phyloP scores from a whole-genome alignment of 2,797 vertebrate species.

The Loriculus beryllinus region DNA sequence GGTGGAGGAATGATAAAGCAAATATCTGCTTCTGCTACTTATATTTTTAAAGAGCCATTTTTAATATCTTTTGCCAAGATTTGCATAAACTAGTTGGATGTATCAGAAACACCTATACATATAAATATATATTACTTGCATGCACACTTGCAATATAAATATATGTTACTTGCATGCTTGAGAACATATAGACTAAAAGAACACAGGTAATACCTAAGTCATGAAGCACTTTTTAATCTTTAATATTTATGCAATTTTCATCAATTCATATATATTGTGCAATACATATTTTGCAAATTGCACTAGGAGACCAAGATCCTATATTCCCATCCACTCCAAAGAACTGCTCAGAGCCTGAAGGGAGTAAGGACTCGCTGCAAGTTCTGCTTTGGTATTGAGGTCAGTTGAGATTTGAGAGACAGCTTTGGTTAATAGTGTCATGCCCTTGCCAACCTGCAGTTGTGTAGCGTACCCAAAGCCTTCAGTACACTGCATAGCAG shows the following conservation, averaged over 20 bases:
- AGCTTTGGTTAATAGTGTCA: conserved; percentile 35
- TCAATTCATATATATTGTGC: background rate
- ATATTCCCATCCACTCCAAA: background rate
- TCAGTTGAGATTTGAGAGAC: conserved; percentile 42
- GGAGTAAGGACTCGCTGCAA: background rate
- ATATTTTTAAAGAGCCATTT: conserved; percentile 27
- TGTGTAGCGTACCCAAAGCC: background rate
- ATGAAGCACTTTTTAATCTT: background rate
- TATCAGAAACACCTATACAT: background rate
- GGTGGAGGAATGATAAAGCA: conserved; percentile 79
- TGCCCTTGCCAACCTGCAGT: conserved; percentile 12
- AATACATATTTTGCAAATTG: background rate
- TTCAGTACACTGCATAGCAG: background rate
- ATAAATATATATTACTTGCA: background rate
- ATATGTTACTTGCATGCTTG: background rate
- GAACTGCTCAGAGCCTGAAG: background rate
- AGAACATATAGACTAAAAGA: background rate
- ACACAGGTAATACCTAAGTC: background rate
- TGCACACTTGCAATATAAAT: background rate
- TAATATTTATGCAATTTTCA: background rate
- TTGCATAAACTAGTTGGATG: conserved; percentile 43
- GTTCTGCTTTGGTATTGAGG: background rate
- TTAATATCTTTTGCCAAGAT: conserved; percentile 39
- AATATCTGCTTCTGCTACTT: conserved; percentile 49
- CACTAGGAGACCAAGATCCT: background rate